Evolutionary conservation across 2,888 invertebrate species (phyloP).

Genomic region (Drosophila kuntzei): DNA sequence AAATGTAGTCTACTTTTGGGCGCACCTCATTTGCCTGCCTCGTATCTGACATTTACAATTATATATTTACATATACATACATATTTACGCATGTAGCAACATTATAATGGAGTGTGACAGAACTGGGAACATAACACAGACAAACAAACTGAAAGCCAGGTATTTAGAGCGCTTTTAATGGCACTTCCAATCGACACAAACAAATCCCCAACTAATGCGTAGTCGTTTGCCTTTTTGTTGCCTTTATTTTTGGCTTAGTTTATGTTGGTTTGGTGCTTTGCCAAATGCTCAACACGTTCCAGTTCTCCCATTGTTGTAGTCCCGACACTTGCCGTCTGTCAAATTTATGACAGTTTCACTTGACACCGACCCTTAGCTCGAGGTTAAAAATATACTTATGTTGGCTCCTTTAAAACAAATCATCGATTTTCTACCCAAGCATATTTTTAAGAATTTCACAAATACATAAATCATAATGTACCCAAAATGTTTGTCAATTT

Average conservation of each 20-base stretch:
- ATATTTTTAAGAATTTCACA: not conserved
- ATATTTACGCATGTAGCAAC: constrained; percentile 1
- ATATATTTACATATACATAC: constrained; percentile 9
- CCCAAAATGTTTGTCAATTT: constrained; percentile 37
- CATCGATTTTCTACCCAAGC: constrained; percentile 40
- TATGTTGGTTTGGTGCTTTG: constrained; percentile 48
- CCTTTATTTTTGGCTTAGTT: constrained; percentile 11
- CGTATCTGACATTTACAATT: constrained; percentile 22
- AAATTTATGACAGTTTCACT: constrained; percentile 65
- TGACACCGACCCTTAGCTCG: constrained; percentile 45
- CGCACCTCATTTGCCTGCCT: constrained; percentile 32
- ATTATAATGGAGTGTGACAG: constrained; percentile 15
- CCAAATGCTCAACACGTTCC: constrained; percentile 75
- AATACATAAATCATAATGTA: constrained; percentile 50
- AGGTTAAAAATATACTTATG: constrained; percentile 17
- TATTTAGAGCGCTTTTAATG: constrained; percentile 38
- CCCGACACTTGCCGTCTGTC: constrained; percentile 61
- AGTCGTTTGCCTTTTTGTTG: constrained; percentile 7
- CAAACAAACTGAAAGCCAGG: constrained; percentile 5
- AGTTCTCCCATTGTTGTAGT: constrained; percentile 29
- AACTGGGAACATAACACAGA: constrained; percentile 30
- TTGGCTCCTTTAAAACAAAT: constrained; percentile 5
- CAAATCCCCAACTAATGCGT: constrained; percentile 46
- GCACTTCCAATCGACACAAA: constrained; percentile 24
- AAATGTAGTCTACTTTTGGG: constrained; percentile 46